Conservation (phyloP, 2,888 invertebrate genomes). For the Agonopterix subpropinquella region DNA sequence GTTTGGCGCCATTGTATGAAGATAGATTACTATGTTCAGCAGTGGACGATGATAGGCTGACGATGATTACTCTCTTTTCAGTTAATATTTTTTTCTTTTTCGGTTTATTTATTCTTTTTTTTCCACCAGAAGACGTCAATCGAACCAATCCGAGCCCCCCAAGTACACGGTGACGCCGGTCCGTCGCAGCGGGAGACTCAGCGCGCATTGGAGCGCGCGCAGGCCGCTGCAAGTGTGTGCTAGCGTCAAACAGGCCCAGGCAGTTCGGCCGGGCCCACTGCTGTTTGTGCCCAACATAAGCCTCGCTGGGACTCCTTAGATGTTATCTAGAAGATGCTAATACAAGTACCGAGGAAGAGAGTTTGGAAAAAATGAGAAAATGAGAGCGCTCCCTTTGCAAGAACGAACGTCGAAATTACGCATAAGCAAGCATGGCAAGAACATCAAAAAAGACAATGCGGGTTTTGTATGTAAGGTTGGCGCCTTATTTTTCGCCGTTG, state of each 20-base stretch:
- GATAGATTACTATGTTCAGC: too few relatives aligned
- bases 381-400: too few relatives aligned
- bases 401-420: too few relatives aligned
- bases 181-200: constrained; percentile 56
- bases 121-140: constrained; percentile 28
- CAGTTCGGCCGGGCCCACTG: constrained; percentile 20
- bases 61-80: too few relatives aligned
- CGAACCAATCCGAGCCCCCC: constrained; percentile 19
- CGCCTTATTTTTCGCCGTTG: too few relatives aligned
- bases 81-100: not conserved
- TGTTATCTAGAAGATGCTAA: not conserved
- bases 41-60: too few relatives aligned
- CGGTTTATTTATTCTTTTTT: not conserved
- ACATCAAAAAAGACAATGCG: too few relatives aligned
- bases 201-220: constrained; percentile 12
- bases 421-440: too few relatives aligned
- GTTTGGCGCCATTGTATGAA: too few relatives aligned
- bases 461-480: too few relatives aligned
- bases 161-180: constrained; percentile 66
- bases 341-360: too few relatives aligned
- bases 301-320: constrained; percentile 28
- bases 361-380: too few relatives aligned
- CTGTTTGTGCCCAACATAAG: constrained; percentile 35
- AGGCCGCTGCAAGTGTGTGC: constrained; percentile 30
- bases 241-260: constrained; percentile 24